A percentile compares a stretch with the other conserved stretches of the same genome.
These are phyloP conservation scores for Hystrix cristata DNA, from an alignment of 2,113 vertebrate species.

Conservation along the genomic window DNA sequence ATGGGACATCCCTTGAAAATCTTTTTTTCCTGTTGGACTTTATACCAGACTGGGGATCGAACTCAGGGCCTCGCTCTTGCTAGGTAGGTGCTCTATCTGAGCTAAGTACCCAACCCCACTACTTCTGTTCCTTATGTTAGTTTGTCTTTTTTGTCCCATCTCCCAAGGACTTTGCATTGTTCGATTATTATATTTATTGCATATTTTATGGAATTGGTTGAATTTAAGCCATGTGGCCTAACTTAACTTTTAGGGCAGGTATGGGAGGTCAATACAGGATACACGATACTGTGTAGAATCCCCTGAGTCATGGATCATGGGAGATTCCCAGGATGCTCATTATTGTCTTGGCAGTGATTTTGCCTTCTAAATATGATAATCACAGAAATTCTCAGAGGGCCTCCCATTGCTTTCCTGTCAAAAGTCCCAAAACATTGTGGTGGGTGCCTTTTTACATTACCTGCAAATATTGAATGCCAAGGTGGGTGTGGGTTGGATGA, in stretches of 20 bases:
- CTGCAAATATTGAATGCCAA: neutral
- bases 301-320: neutral
- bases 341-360: constrained; percentile 64
- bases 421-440: constrained; percentile 43
- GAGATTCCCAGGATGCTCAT: constrained; percentile 57
- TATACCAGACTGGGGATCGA: neutral
- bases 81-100: no score
- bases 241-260: constrained; percentile 17
- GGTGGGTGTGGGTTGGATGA: neutral
- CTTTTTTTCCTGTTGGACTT: neutral
- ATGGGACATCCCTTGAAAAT: constrained; percentile 40
- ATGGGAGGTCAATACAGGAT: neutral
- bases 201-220: constrained; percentile 23
- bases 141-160: neutral
- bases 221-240: neutral
- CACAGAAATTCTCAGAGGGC: constrained; percentile 66
- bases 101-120: neutral
- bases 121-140: neutral
- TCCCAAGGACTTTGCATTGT: neutral
- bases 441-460: constrained; percentile 34
- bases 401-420: constrained; percentile 64
- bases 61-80: no score
- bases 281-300: neutral
- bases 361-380: constrained; percentile 52
- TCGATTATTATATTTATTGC: constrained; percentile 22